These are phyloP conservation scores for Parapristionchus giblindavisi DNA, from an alignment of 2,888 invertebrate genomes.

Conservation along the genomic window DNA sequence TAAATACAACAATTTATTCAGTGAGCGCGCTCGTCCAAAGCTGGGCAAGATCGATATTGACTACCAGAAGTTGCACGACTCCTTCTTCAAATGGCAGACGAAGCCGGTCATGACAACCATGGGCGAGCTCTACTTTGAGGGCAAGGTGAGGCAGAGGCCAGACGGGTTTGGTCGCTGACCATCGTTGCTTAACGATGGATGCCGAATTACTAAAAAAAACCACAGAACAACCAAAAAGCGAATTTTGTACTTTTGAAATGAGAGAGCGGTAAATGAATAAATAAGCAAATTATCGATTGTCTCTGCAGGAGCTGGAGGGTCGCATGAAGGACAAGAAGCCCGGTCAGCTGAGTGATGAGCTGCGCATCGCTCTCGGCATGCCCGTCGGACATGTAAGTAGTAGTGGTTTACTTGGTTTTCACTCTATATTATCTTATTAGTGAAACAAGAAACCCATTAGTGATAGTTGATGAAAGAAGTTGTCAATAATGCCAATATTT, in stretches of 20 bases:
- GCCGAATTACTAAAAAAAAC: too few species aligned
- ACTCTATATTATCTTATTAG: not conserved
- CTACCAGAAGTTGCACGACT: conserved; percentile 98
- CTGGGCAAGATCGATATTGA: conserved; percentile 99
- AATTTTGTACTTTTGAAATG: too few species aligned
- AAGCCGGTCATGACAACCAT: conserved; percentile 99
- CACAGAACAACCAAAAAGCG: too few species aligned
- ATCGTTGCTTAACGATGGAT: too few species aligned
- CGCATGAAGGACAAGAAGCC: conserved; percentile 97
- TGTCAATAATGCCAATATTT: conserved; percentile 32
- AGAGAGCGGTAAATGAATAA: too few species aligned
- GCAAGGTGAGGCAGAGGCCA: conserved; percentile 56
- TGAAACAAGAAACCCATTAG: not conserved
- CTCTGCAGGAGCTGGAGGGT: conserved; percentile 86
- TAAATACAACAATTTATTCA: too few species aligned
- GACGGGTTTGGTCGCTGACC: too few species aligned
- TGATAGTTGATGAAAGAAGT: too few species aligned
- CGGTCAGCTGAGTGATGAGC: conserved; percentile 92
- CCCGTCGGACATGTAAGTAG: conserved; percentile 83
- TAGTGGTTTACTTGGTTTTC: not conserved
- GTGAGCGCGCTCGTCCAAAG: conserved; percentile 94
- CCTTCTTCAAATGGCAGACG: conserved; percentile 98
- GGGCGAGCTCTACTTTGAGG: conserved; percentile 96
- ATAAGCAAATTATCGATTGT: too few species aligned
- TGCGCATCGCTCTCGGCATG: conserved; percentile 96